A percentile compares a stretch with the other conserved stretches of the same genome.
Evolutionary conservation across 2,797 vertebrate genomes (phyloP).

Genomic region (Danio tinwini): DNA sequence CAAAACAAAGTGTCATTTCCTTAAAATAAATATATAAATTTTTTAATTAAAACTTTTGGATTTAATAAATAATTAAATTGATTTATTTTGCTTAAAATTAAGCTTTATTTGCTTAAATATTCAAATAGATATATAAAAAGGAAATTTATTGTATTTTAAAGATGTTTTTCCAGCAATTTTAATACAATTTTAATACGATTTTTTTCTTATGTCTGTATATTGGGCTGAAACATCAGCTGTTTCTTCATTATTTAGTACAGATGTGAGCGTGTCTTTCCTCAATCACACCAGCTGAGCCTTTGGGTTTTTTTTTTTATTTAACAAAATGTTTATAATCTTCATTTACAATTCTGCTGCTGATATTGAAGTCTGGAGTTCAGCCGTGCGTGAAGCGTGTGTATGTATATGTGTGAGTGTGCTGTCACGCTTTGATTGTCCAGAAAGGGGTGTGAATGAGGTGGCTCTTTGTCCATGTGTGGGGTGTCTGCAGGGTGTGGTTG

Average conservation of each 20-base stretch:
- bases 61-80: no score
- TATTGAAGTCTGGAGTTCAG: constrained; percentile 35
- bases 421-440: constrained; percentile 41
- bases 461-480: constrained; percentile 45
- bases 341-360: constrained; percentile 48
- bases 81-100: no score
- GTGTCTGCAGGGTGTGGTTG: constrained; percentile 65
- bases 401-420: background rate
- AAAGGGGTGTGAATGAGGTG: background rate
- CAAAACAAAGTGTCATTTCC: background rate
- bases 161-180: no score
- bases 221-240: background rate
- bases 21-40: background rate
- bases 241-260: constrained; percentile 16
- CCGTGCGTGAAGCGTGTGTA: constrained; percentile 45
- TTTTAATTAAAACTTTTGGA: no score
- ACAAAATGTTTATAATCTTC: constrained; percentile 32
- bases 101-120: no score
- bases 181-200: no score
- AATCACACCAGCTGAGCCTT: constrained; percentile 11
- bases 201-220: no score
- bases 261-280: background rate
- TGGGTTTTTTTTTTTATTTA: constrained; percentile 18
- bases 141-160: no score
- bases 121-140: no score